Base-by-base conservation (phyloP, 92 coral and sea anemone species). In the Paragorgia papillata region DNA sequence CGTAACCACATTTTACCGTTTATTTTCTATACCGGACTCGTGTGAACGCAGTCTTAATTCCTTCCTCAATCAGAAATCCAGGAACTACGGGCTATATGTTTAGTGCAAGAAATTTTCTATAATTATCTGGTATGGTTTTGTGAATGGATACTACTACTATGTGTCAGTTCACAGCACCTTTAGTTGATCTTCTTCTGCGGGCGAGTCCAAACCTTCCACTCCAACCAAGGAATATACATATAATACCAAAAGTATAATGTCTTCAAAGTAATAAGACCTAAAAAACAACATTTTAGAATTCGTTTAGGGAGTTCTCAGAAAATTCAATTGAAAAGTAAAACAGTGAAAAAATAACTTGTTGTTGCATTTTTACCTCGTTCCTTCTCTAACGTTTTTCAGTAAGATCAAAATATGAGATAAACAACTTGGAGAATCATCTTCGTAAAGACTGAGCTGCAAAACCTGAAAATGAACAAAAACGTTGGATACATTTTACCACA, bases 221-320 rank as follows among this genome's bases (percentile, higher is more conserved):
- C 99, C 90, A 71, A 80, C 82, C 76, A 95, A 46, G 0, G 99
- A 89, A 73, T 86, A 95, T 34, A 95, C 81, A 51, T 84, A 85
- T 0, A 83, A 32, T 46, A 91, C 24, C 46, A 89, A 64, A 7
- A 91, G 64, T 20, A 95, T 55, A 56, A 95, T 74, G 64, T 95
- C 92, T 65, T 95, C 99, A 35, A 95, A 76, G 53, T 61, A 76
- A 35, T 70, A 81, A 39, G 80, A 82, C 29, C 99, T 95, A 74
- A 64, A 44, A 37, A 19, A 65, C 43, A 12, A 37, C 43, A 5
- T 5, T 37, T 37, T 37, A 37, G 5, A 37, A 4, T 37, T 37
- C n/a, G n/a, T n/a, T n/a, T n/a, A n/a, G n/a, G n/a, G n/a, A n/a
- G n/a, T n/a, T n/a, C n/a, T n/a, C n/a, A n/a, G n/a, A n/a, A n/a